phyloP scores from a whole-genome alignment of 2,113 vertebrate species.

The Cyphomyrus discorhynchus region DNA sequence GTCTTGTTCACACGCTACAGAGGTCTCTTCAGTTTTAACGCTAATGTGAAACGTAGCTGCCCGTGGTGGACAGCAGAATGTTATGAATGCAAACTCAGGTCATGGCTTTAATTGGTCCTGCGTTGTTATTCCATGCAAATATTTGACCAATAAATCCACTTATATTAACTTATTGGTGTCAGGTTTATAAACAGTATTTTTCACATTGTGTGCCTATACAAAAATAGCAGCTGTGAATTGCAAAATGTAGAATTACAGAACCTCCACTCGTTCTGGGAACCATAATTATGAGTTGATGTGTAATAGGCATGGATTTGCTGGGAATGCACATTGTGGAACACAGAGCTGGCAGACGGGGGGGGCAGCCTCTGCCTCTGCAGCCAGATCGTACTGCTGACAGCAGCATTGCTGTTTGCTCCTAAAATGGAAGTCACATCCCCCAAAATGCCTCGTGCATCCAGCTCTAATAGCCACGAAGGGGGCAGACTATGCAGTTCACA shows the following conservation, averaged over 20 bases:
- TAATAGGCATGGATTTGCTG: conserved; percentile 1
- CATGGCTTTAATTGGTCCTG: background rate
- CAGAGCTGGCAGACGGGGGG: background rate
- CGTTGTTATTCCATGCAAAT: background rate
- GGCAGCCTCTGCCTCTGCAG: background rate
- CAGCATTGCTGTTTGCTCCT: background rate
- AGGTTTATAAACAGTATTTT: background rate
- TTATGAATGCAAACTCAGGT: background rate
- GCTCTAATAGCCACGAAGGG: background rate
- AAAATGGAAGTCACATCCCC: background rate
- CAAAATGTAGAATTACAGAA: background rate
- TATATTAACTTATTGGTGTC: background rate
- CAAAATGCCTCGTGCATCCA: background rate
- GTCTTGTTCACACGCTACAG: background rate
- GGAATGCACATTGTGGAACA: background rate
- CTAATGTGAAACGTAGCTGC: background rate
- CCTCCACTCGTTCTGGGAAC: background rate
- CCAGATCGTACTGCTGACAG: background rate
- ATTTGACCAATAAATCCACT: background rate
- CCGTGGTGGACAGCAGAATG: background rate
- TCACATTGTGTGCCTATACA: background rate
- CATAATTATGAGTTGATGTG: background rate
- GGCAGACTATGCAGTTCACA: background rate
- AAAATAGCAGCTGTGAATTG: background rate
- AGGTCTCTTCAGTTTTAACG: background rate